Evolutionary conservation across 2,113 vertebrate species (phyloP), one percentile per base, ranked within the genome.

Genomic region (Guaruba guarouba): DNA sequence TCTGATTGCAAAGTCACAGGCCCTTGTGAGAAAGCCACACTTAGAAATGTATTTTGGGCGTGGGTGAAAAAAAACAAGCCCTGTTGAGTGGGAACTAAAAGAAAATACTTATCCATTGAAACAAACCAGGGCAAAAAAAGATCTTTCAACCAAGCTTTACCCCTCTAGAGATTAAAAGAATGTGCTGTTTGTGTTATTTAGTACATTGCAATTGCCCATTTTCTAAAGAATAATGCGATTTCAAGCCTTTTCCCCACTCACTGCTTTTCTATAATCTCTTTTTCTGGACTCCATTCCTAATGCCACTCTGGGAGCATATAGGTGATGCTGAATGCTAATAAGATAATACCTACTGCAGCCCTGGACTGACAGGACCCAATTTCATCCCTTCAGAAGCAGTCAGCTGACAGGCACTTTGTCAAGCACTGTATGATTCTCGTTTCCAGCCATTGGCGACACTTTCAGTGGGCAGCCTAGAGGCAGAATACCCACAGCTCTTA

Each of bases 261-360:
- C 52, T 69, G 52, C 82, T 91, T 73, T 89, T 44, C 77, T 82
- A 44, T 89, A 70, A 63, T 49, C 88, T 70, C 48, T 82, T 91
- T 44, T 46, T 78, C 89, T 88, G 81, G 80, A 41, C 81, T 79
- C 63, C 66, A 24, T 44, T 82, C 67, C 71, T 35, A 82, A n/a
- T 52, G 51, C 25, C 43, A 77, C 83, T 66, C 57, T 74, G 54
- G 91, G 86, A 95, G 61, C 77, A 16, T 0, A 37, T 1, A 89
- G 86, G 67, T 91, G 84, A 78, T 85, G 83, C 55, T 89, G 90
- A 92, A 89, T 91, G 90, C 71, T 74, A 59, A 88, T 46, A 82
- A 94, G 63, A 55, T 52, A 78, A 23, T 6, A n/a, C 25, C n/a
- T 33, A 4, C 82, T 63, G 89, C 90, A 95, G 67, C 63, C 23